Evolutionary conservation across 2,888 invertebrate genomes (phyloP).

Genomic region (Leptothorax acervorum): DNA sequence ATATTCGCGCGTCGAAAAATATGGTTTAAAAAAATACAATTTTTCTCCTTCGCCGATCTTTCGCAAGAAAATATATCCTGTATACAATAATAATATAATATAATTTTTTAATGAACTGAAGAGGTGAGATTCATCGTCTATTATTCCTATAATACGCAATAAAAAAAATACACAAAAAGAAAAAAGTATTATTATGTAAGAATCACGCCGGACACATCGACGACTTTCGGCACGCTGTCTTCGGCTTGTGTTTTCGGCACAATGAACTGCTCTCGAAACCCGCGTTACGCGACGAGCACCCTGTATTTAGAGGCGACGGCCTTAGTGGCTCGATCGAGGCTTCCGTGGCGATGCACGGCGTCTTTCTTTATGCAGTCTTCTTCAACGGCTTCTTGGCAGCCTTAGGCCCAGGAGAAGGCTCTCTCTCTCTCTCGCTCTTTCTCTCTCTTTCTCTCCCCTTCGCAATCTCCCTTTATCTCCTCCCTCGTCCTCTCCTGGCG

Average conservation of each 20-base stretch:
- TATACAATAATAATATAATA: not conserved
- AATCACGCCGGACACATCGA: not conserved
- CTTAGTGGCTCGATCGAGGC: conserved; percentile 74
- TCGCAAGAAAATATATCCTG: not conserved
- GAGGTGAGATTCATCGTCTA: not conserved
- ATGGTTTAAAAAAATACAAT: not conserved
- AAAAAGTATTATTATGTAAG: not conserved
- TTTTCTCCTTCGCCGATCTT: not conserved
- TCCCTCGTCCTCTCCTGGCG: conserved; percentile 48
- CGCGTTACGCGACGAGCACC: conserved; percentile 70
- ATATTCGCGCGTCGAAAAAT: not conserved
- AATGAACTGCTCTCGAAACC: conserved; percentile 67
- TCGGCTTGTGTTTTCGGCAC: conserved; percentile 48
- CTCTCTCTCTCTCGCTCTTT: conserved; percentile 32
- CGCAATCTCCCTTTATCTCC: conserved; percentile 40
- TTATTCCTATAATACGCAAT: not conserved
- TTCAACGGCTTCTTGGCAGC: conserved; percentile 72
- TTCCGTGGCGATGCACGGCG: conserved; percentile 76
- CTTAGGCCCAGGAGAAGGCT: conserved; percentile 66
- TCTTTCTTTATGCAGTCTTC: conserved; percentile 77
- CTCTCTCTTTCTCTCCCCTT: conserved; percentile 18
- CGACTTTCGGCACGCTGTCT: conserved; percentile 56
- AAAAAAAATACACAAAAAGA: not conserved
- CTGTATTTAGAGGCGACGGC: conserved; percentile 72
- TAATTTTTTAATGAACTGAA: not conserved